Conservation (phyloP, 2,797 vertebrate species). For the Podargus strigoides region DNA sequence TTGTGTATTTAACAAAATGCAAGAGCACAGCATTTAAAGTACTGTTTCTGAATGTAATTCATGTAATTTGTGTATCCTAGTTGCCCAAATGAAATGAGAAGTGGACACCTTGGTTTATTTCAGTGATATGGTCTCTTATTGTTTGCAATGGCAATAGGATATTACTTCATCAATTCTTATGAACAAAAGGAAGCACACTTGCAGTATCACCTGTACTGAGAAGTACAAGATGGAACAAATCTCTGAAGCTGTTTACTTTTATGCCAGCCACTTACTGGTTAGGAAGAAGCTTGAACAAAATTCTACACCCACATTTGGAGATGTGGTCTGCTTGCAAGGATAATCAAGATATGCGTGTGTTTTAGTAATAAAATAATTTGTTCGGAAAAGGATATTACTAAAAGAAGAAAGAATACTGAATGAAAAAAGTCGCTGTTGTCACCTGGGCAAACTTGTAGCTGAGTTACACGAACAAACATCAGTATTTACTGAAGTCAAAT, state of each 20-base stretch:
- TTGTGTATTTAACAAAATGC: background rate
- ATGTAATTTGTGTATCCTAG: background rate
- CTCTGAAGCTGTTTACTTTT: background rate
- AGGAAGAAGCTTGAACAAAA: background rate
- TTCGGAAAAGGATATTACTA: background rate
- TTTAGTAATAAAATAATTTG: background rate
- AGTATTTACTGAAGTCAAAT: background rate
- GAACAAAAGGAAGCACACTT: background rate
- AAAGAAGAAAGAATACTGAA: background rate
- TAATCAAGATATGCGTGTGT: background rate
- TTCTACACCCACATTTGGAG: background rate
- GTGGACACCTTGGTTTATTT: background rate
- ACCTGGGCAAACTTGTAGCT: background rate
- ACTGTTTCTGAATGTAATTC: background rate
- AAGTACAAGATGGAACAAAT: background rate
- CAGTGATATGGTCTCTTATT: background rate
- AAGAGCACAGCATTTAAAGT: background rate
- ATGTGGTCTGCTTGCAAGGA: background rate
- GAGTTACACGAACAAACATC: background rate
- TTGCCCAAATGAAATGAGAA: background rate
- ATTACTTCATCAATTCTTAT: background rate
- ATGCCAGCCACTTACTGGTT: background rate
- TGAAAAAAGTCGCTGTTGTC: background rate
- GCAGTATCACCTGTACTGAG: background rate
- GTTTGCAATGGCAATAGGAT: background rate